Evolutionary conservation across 2,797 vertebrate genomes (phyloP), one percentile per base, ranked within the genome.

Genomic region (Adelosebastes latens): DNA sequence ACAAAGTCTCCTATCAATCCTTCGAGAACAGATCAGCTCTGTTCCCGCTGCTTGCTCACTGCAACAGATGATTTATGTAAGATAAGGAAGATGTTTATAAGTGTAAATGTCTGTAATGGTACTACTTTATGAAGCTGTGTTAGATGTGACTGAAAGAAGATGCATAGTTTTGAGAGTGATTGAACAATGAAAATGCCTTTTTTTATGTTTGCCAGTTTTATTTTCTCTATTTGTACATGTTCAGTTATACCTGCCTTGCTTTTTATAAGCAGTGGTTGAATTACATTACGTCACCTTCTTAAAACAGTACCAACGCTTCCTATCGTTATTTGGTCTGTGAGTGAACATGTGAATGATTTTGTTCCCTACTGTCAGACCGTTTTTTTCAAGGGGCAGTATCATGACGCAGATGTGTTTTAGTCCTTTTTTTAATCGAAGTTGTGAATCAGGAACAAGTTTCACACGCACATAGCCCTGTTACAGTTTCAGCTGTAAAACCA

Each of bases 111-210:
- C 8, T 42, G 27, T 61, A 16, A 7, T 42, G 12, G 6, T 75
- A 31, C 22, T 65, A n/a, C 65, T 52, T 46, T 27, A 25, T 75
- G 39, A 76, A 56, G 12, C 58, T 59, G 6, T 59, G 6, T 25
- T 52, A 14, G 73, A 81, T 75, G 59, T 60, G 27, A 69, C 13
- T 64, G 14, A 70, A 62, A 66, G 8, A 58, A n/a, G 31, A 66
- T 72, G 3, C 29, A 32, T 59, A 8, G 20, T 60, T 84, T 63
- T 72, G 13, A 81, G 29, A 71, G 36, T 55, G 71, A 84, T 52
- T 79, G 76, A 85, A 71, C 58, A 86, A 72, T 69, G 25, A 79
- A 77, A 76, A 76, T 72, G 52, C 5, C 52, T 79, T 85, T 83
- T 74, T 75, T 32, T 64, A 22, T 58, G 14, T 76, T 70, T 25